Base-by-base conservation (phyloP, 2,113 vertebrate species). In the Microtus oregoni region DNA sequence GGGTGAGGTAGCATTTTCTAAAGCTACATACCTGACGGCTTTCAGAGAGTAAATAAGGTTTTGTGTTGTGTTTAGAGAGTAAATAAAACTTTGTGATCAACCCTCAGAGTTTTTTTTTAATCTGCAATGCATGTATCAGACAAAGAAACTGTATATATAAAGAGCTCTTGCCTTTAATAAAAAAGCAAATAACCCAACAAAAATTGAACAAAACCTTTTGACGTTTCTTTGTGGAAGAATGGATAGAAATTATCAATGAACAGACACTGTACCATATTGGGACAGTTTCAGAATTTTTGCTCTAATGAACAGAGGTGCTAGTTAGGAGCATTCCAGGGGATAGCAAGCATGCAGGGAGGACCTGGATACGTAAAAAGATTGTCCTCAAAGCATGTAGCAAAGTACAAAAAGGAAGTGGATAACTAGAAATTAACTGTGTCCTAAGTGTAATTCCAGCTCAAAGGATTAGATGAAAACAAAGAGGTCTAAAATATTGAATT, bases 91-190 rank as follows among this genome's bases (percentile, higher is more conserved):
- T 65, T 65, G 63, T 65, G 44, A 0, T 47, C 32, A 65, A 41
- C 58, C 35, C 38, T 65, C 26, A 15, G 58, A 24, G 3, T 26
- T 65, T 83, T 82, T 61, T 61, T 41, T 41, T 41, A 26, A 65
- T 30, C 38, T 86, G 82, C 26, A 47, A 32, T 1, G 17, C 52
- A 75, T 61, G 24, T 50, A 86, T 83, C 86, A 38, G 26, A 86
- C 11, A 94, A 94, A 91, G 7, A 15, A 82, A 22, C 83, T 92
- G 28, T 73, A 78, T 30, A 95, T 47, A 73, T 86, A 86, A 95
- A 82, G 38, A 91, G 81, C 22, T 82, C 50, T 28, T 68, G 4
- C 4, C 85, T 87, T 44, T 50, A 86, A 77, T 50, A 95, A 68
- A 86, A 79, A 68, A 90, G 2, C 19, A 75, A 63, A 44, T 20